Base-by-base conservation (phyloP, 2,113 vertebrate species). In the Melanostigma gelatinosum region DNA sequence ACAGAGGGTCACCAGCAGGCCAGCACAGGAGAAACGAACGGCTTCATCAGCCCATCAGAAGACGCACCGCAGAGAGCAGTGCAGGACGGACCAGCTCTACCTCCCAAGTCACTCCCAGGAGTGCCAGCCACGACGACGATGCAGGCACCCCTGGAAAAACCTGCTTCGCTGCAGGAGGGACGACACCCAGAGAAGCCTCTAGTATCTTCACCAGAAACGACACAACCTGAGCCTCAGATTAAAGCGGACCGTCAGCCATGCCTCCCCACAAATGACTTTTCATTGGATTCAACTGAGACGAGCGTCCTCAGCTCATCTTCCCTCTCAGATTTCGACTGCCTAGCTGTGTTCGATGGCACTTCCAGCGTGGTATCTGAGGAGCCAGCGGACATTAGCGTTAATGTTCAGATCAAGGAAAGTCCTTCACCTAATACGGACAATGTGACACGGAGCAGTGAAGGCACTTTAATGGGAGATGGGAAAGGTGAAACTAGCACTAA, bases 301-400 rank as follows among this genome's bases (percentile, higher is more conserved):
- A 81, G 89, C 1, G 8, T 74, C 66, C 46, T 89, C 70, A 91
- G 84, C 67, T 81, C 85, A 20, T 84, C 89, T 15, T 85, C 84
- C 4, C 76, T 87, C 57, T 85, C 92, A 2, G 91, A 93, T 13
- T 72, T 62, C 8, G 86, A 90, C 60, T 80, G 82, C 70, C 52
- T 74, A 24, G 89, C 77, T 0, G 69, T 65, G 22, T 75, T 79
- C 58, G 93, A 92, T 4, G 38, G 38, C 34, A 75, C 85, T 6
- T 79, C 79, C 8, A 70, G 72, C 82, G 58, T 32, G 62, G 62
- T 9, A 3, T 46, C 70, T 3, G 82, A 85, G n/a, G 64, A 85
- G 29, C 32, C 73, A 1, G 64, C 12, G 0, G 79, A 86, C 11
- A 13, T 85, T 38, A 12, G 50, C 4, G 57, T 75, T 0, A 69